Conservation (phyloP, 2,888 invertebrate genomes). For the Leucoptera coffeella region DNA sequence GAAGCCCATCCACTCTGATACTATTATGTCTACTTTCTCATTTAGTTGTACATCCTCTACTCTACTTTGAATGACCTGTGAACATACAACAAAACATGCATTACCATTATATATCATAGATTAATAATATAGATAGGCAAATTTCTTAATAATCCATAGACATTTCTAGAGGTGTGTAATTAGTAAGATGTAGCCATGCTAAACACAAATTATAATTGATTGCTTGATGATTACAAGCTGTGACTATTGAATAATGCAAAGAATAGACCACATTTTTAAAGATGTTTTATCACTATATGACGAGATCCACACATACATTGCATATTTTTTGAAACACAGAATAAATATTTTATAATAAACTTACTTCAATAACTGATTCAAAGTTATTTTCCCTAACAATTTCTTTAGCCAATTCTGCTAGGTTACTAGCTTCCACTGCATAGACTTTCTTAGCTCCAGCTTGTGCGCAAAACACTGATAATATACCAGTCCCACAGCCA, state of each 20-base stretch:
- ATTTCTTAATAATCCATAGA: too few relatives aligned
- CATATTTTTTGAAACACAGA: too few relatives aligned
- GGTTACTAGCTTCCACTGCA: conserved; percentile 75
- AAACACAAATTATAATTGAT: too few relatives aligned
- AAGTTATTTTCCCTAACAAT: conserved; percentile 67
- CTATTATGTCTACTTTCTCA: conserved; percentile 75
- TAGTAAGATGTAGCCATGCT: too few relatives aligned
- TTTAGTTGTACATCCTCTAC: conserved; percentile 72
- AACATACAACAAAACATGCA: conserved; percentile 1
- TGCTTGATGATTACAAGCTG: too few relatives aligned
- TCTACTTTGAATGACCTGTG: conserved; percentile 63
- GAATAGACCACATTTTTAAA: too few relatives aligned
- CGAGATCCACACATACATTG: neutral
- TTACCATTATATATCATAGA: neutral
- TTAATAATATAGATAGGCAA: neutral
- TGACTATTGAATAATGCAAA: too few relatives aligned
- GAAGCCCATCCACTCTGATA: conserved; percentile 99
- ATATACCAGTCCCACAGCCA: conserved; percentile 81
- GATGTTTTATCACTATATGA: too few relatives aligned
- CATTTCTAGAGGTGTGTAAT: too few relatives aligned
- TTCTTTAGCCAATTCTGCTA: conserved; percentile 59
- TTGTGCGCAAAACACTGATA: conserved; percentile 83
- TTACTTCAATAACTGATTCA: conserved; percentile 59
- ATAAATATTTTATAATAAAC: neutral
- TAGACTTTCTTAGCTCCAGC: conserved; percentile 87